Evolutionary conservation across 2,888 invertebrate species (phyloP).

Genomic region (Noctua janthe): DNA sequence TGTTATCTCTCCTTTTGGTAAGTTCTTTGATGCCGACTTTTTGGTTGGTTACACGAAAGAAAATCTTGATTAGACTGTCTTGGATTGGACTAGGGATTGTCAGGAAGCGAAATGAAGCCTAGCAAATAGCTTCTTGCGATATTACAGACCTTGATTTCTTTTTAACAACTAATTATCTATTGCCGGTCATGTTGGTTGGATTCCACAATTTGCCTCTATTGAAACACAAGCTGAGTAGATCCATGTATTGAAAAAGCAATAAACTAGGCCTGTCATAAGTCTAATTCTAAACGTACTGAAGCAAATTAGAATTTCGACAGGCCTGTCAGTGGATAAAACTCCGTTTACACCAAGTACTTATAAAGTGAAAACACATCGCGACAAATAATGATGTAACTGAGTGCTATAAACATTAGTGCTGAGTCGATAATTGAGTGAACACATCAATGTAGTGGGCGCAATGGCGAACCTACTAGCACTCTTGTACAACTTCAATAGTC

Average conservation of each 20-base stretch:
- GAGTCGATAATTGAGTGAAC: slow-evolving; percentile 56
- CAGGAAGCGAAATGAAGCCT: not conserved
- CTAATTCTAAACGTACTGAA: not conserved
- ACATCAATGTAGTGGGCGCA: not conserved
- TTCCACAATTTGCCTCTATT: too few species aligned
- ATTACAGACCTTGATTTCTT: too few species aligned
- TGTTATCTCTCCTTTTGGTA: slow-evolving; percentile 27
- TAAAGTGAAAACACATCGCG: slow-evolving; percentile 20
- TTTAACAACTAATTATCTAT: not conserved
- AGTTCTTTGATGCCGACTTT: slow-evolving; percentile 17
- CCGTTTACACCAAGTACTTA: not conserved
- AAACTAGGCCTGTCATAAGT: too few species aligned
- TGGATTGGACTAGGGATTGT: not conserved
- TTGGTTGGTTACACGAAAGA: not conserved
- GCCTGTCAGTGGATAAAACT: not conserved
- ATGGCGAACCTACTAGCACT: not conserved
- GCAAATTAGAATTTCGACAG: not conserved
- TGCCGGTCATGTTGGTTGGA: not conserved
- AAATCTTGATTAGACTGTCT: not conserved
- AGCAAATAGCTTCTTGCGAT: not conserved
- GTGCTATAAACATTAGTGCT: slow-evolving; percentile 42
- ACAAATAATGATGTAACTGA: slow-evolving; percentile 45
- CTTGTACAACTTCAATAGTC: slow-evolving; percentile 58
- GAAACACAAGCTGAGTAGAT: too few species aligned
- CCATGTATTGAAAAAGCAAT: too few species aligned